phyloP scores from a whole-genome alignment of 2,888 invertebrate species.

The Alloplasta piceator region DNA sequence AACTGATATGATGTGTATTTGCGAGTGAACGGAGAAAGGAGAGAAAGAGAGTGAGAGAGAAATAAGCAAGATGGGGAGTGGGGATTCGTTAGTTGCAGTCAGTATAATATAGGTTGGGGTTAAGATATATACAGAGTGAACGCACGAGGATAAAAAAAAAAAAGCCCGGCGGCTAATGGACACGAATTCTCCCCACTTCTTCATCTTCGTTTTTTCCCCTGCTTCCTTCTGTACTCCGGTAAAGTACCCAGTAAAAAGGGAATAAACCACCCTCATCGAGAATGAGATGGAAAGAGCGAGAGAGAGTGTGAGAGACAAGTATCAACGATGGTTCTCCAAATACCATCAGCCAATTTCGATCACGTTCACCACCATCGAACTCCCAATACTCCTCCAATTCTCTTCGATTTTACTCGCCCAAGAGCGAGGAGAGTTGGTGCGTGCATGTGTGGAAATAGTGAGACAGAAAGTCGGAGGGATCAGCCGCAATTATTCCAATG shows the following conservation, averaged over 20 bases:
- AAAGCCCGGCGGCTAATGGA: slow-evolving; percentile 43
- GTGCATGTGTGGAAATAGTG: neutral
- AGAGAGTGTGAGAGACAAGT: slow-evolving; percentile 36
- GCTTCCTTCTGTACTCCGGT: slow-evolving; percentile 25
- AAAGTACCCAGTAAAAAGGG: slow-evolving; percentile 45
- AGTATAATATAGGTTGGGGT: slow-evolving; percentile 7
- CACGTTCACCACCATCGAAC: slow-evolving; percentile 41
- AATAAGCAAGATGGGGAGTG: neutral
- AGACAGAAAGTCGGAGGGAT: slow-evolving; percentile 48
- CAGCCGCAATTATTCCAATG: slow-evolving; percentile 74
- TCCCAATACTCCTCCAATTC: slow-evolving; percentile 23
- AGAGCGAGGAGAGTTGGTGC: neutral
- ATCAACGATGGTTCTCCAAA: slow-evolving; percentile 39
- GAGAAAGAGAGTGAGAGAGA: neutral
- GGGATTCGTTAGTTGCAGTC: slow-evolving; percentile 36
- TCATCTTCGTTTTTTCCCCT: neutral
- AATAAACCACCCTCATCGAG: slow-evolving; percentile 25
- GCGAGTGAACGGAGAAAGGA: slow-evolving; percentile 34
- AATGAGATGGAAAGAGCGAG: neutral
- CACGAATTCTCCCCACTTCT: slow-evolving; percentile 46
- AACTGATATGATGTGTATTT: slow-evolving; percentile 15
- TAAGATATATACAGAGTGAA: slow-evolving; percentile 39
- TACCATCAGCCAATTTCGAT: slow-evolving; percentile 60
- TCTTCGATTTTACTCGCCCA: slow-evolving; percentile 53
- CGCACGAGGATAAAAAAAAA: slow-evolving; percentile 45